phyloP scores from a whole-genome alignment of 1,140 invertebrate genomes.

The Drosophila lowei region DNA sequence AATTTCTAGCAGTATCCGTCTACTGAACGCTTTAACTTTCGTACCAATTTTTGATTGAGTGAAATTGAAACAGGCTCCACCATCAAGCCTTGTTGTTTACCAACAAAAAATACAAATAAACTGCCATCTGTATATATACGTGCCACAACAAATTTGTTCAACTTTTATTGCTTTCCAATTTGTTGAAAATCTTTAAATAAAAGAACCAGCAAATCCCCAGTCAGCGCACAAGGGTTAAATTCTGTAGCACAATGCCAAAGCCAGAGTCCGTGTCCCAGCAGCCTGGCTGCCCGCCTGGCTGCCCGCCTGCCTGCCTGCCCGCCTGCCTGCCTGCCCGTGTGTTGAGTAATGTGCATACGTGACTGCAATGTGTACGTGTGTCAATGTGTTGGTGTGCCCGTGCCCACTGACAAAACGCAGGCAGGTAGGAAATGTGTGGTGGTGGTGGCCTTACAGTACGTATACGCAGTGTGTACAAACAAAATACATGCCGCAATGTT shows the following conservation, averaged over 20 bases:
- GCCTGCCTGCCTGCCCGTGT: not conserved
- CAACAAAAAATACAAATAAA: too few relatives aligned
- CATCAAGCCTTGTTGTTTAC: too few relatives aligned
- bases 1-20: too few relatives aligned
- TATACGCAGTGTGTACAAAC: slow-evolving; percentile 78
- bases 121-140: too few relatives aligned
- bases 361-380: slow-evolving; percentile 33
- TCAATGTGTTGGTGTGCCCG: slow-evolving; percentile 11
- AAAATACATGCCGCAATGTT: slow-evolving; percentile 80
- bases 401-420: slow-evolving; percentile 55
- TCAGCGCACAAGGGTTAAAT: slow-evolving; percentile 57
- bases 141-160: not conserved
- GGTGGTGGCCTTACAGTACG: slow-evolving; percentile 65
- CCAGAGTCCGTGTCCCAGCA: slow-evolving; percentile 1
- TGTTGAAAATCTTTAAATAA: slow-evolving; percentile 3
- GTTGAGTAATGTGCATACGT: slow-evolving; percentile 68
- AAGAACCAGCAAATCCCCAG: slow-evolving; percentile 1
- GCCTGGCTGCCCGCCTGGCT: too few relatives aligned
- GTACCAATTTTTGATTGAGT: too few relatives aligned
- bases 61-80: too few relatives aligned
- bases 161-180: not conserved
- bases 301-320: too few relatives aligned
- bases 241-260: slow-evolving; percentile 51
- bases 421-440: slow-evolving; percentile 64
- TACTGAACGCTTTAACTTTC: too few relatives aligned